Percentiles rank a stretch among this genome's conserved stretches.
Conservation (phyloP, 2,113 vertebrate genomes). For the Gambusia affinis region DNA sequence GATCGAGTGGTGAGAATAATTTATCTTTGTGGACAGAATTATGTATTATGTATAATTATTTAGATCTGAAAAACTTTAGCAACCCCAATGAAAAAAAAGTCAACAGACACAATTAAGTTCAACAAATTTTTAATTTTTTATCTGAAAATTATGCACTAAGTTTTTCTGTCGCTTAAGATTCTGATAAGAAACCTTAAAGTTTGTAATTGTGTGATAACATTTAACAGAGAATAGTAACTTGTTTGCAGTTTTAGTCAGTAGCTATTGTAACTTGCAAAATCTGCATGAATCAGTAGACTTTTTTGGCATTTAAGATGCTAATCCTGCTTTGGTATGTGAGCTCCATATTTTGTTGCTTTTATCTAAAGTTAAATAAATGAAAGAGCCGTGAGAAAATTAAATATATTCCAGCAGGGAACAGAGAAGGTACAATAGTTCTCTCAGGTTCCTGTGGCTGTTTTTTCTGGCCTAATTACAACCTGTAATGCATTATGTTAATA, state of each 20-base stretch:
- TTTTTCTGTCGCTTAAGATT: too few relatives aligned
- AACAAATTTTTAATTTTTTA: too few relatives aligned
- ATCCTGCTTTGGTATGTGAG: background rate
- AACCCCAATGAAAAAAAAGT: too few relatives aligned
- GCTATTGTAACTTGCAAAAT: background rate
- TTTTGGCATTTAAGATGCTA: background rate
- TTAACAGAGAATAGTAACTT: too few relatives aligned
- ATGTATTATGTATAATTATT: too few relatives aligned
- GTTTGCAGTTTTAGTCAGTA: background rate
- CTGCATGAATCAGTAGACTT: background rate
- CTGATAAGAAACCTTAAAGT: too few relatives aligned
- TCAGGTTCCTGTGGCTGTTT: slow-evolving; percentile 15
- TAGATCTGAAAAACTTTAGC: too few relatives aligned
- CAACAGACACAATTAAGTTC: too few relatives aligned
- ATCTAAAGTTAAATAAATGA: slow-evolving; percentile 32
- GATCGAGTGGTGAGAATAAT: too few relatives aligned
- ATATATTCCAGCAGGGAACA: slow-evolving; percentile 39
- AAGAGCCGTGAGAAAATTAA: slow-evolving; percentile 22
- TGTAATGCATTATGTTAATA: slow-evolving; percentile 63
- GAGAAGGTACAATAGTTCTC: slow-evolving; percentile 16
- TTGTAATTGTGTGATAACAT: too few relatives aligned
- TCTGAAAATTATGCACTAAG: too few relatives aligned
- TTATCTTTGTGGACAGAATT: too few relatives aligned
- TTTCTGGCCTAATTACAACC: slow-evolving; percentile 57
- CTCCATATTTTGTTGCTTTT: slow-evolving; percentile 25